Evolutionary conservation across 2,888 invertebrate species (phyloP).

Genomic region (Camptogramma bilineatum): DNA sequence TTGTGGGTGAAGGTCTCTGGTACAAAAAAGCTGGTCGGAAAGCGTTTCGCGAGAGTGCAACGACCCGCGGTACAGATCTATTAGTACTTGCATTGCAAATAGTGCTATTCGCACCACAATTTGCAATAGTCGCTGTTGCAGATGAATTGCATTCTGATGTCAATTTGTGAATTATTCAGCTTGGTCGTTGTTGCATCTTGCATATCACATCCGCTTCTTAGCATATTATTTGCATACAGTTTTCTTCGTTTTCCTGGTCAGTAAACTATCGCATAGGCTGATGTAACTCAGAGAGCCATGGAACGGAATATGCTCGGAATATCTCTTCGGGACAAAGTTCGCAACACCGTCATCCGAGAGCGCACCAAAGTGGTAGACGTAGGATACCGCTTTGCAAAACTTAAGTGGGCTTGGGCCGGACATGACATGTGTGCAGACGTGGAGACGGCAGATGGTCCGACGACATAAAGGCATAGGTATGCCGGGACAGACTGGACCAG

Average conservation of each 20-base stretch:
- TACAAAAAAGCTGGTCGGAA: slow-evolving; percentile 52
- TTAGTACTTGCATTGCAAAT: slow-evolving; percentile 5
- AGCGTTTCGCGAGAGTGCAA: slow-evolving; percentile 50
- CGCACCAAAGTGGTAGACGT: too few species aligned
- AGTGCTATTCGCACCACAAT: background rate
- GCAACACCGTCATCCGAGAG: too few species aligned
- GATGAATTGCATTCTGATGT: background rate
- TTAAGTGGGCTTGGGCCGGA: too few species aligned
- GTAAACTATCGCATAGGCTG: background rate
- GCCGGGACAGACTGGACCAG: too few species aligned
- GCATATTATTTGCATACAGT: background rate
- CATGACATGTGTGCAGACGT: too few species aligned
- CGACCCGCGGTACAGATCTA: slow-evolving; percentile 48
- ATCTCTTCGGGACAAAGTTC: too few species aligned
- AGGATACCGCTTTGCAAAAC: too few species aligned
- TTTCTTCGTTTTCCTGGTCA: background rate
- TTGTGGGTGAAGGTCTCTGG: slow-evolving; percentile 74
- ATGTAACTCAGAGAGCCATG: too few species aligned
- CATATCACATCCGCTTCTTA: background rate
- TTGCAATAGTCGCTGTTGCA: slow-evolving; percentile 15
- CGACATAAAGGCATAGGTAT: too few species aligned
- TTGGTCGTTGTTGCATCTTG: background rate
- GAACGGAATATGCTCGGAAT: too few species aligned
- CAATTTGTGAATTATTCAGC: background rate
- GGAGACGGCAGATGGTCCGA: too few species aligned